Conservation (phyloP, 2,797 vertebrate species). For the Pangasius macronema region DNA sequence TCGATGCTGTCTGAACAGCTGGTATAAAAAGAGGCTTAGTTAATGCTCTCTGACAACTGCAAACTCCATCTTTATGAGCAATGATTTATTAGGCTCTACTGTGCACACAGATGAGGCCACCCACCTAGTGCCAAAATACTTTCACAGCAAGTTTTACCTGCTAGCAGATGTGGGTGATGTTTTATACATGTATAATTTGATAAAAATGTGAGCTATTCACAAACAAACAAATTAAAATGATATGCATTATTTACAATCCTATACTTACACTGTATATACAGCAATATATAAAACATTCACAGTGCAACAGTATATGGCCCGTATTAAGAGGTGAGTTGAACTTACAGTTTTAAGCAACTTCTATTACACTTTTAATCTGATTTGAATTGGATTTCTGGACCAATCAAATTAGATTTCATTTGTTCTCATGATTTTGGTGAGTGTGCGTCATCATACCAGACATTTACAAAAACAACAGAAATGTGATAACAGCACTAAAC, state of each 20-base stretch:
- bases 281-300: neutral
- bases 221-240: slow-evolving; percentile 6
- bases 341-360: neutral
- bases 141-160: slow-evolving; percentile 13
- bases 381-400: neutral
- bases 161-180: slow-evolving; percentile 15
- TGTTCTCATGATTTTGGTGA: neutral
- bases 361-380: neutral
- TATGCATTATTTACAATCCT: slow-evolving; percentile 3
- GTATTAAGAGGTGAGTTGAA: neutral
- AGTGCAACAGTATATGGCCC: too few species aligned
- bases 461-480: neutral
- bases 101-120: slow-evolving; percentile 30
- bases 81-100: slow-evolving; percentile 53
- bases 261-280: neutral
- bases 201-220: neutral
- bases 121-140: slow-evolving; percentile 1
- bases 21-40: slow-evolving; percentile 63
- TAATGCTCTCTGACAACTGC: slow-evolving; percentile 41
- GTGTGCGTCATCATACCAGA: neutral
- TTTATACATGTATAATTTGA: neutral
- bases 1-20: slow-evolving; percentile 78
- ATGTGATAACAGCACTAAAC: neutral
- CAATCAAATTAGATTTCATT: neutral
- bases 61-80: slow-evolving; percentile 42